phyloP scores from a whole-genome alignment of 2,888 invertebrate genomes.

The Melitaea athalia region DNA sequence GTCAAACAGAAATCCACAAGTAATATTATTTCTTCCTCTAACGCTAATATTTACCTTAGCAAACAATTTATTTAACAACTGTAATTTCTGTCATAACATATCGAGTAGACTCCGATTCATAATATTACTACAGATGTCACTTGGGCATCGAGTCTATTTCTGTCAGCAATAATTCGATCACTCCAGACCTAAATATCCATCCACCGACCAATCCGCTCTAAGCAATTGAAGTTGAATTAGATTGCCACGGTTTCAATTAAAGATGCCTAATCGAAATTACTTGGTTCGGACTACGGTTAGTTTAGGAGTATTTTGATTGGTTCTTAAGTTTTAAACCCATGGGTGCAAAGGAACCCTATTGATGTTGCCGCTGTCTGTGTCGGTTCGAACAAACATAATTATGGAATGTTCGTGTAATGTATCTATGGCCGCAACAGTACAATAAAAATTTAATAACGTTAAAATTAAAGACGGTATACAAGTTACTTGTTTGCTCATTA shows the following conservation, averaged over 20 bases:
- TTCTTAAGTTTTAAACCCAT: not conserved
- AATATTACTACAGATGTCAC: not conserved
- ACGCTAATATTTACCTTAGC: too few species aligned
- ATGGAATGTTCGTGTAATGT: too few species aligned
- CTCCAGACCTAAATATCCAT: constrained; percentile 9
- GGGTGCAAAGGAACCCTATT: not conserved
- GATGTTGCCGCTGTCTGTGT: not conserved
- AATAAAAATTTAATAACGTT: too few species aligned
- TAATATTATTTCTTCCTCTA: too few species aligned
- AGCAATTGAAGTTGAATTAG: constrained; percentile 18
- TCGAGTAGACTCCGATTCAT: not conserved
- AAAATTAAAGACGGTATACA: too few species aligned
- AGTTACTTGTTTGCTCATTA: too few species aligned
- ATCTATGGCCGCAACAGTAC: too few species aligned
- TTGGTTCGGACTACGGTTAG: not conserved
- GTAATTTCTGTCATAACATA: too few species aligned
- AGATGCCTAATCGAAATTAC: constrained; percentile 6
- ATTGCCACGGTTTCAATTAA: constrained; percentile 8
- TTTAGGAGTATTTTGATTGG: not conserved
- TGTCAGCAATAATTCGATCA: constrained; percentile 4
- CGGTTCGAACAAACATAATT: too few species aligned
- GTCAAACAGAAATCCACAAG: too few species aligned
- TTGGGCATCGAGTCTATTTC: not conserved
- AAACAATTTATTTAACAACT: too few species aligned
- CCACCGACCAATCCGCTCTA: constrained; percentile 14